These are phyloP conservation scores for Psittacula derbiana DNA, from an alignment of 2,797 vertebrate species.

Conservation along the genomic window DNA sequence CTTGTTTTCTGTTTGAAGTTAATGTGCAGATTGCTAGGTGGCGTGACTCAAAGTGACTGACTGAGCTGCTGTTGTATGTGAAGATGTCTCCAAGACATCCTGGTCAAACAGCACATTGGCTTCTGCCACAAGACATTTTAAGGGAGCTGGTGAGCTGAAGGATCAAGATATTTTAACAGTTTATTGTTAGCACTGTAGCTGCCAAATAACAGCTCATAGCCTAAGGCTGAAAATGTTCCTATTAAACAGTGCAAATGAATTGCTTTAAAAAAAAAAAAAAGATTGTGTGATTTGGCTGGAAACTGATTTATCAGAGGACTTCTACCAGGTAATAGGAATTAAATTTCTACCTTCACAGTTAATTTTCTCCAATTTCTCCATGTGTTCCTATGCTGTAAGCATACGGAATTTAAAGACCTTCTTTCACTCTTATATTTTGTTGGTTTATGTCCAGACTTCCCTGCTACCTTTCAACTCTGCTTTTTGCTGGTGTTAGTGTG, in stretches of 20 bases:
- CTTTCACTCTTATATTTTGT: background rate
- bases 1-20: constrained; percentile 50
- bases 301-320: background rate
- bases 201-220: background rate
- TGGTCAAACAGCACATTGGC: constrained; percentile 40
- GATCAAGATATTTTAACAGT: constrained; percentile 8
- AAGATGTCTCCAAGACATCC: constrained; percentile 55
- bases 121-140: constrained; percentile 30
- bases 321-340: background rate
- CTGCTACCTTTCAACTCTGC: background rate
- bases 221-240: background rate
- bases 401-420: background rate
- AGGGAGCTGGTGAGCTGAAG: constrained; percentile 34
- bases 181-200: constrained; percentile 34
- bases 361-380: background rate
- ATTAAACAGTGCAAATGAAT: background rate
- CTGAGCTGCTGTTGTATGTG: constrained; percentile 23
- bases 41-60: constrained; percentile 33
- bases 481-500: background rate
- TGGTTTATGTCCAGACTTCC: background rate
- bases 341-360: background rate
- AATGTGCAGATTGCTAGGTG: constrained; percentile 21
- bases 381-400: background rate
- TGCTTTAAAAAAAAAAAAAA: background rate
- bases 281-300: background rate